phyloP scores from a whole-genome alignment of 2,888 invertebrate genomes.

The Pseudolycoriella hygida region DNA sequence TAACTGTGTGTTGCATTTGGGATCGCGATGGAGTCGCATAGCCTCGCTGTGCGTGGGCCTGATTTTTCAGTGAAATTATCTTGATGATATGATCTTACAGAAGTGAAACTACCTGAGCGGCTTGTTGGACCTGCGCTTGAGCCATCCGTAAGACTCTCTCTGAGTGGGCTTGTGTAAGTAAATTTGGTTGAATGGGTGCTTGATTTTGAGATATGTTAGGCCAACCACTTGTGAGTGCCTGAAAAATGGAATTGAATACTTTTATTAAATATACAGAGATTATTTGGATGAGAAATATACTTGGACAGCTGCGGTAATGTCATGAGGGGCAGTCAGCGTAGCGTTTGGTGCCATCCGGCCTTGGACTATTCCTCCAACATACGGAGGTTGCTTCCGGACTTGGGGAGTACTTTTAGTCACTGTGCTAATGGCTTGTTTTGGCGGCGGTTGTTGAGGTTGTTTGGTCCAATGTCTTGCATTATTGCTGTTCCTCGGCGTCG shows the following conservation, averaged over 20 bases:
- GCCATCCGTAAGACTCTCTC: slow-evolving; percentile 33
- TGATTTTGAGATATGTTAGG: slow-evolving; percentile 15
- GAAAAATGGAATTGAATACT: slow-evolving; percentile 4
- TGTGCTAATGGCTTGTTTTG: slow-evolving; percentile 16
- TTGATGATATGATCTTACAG: background rate
- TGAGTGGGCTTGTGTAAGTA: slow-evolving; percentile 31
- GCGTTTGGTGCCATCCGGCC: background rate
- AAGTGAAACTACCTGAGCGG: background rate
- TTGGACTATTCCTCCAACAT: slow-evolving; percentile 17
- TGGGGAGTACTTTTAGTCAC: slow-evolving; percentile 23
- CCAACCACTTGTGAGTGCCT: slow-evolving; percentile 30
- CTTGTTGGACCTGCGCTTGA: slow-evolving; percentile 8
- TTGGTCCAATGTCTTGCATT: slow-evolving; percentile 60
- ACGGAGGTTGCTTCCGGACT: slow-evolving; percentile 16
- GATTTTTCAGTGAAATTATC: background rate
- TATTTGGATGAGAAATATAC: too few species aligned
- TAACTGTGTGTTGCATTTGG: slow-evolving; percentile 11
- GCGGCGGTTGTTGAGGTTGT: slow-evolving; percentile 55
- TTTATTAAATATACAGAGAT: too few species aligned
- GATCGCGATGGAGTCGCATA: slow-evolving; percentile 8
- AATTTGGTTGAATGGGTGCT: slow-evolving; percentile 16
- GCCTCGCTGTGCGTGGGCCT: background rate
- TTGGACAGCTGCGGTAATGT: background rate
- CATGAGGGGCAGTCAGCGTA: background rate
- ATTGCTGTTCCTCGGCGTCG: slow-evolving; percentile 36